Base-by-base conservation (phyloP, 2,888 invertebrate genomes). In the Dastarcus helophoroides region DNA sequence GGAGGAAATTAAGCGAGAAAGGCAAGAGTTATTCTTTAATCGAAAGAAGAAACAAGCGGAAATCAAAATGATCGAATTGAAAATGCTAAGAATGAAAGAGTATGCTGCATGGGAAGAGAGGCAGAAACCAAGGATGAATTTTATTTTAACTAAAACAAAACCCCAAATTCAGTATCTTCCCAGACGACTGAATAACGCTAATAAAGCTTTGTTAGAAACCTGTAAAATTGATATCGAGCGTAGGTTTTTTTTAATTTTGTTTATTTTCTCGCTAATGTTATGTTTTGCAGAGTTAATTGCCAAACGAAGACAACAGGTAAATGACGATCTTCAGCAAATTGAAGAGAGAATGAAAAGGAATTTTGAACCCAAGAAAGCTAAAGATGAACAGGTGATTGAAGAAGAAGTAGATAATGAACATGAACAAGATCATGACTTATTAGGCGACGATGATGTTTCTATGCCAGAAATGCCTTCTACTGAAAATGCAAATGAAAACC, bases 151-250 rank as follows among this genome's bases (percentile, higher is more conserved):
- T 0, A 83, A 82, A 58, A 64, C 83, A 0, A 82, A 82, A 50
- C 95, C 95, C 2, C 73, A 78, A 36, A 69, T 97, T 35, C 91
- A 84, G 64, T 97, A 82, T 69, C 60, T 83, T 47, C 95, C 95
- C 0, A 81, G 83, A 54, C 73, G 73, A 41, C 76, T 84, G 62
- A 74, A 76, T 26, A 71, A 75, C 3, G 73, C 73, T 38, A 75
- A 77, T 3, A 71, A 74, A 39, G 76, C 78, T 41, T 69, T 79
- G 35, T 60, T 83, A 28, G 65, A 64, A 11, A 69, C 73, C 14
- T 77, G 76, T 44, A 73, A 72, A 58, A 64, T 66, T 40, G 66
- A 65, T 41, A 67, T 79, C 50, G 72, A 76, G 60, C 74, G 78
- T 79, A 58, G 66, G 71, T 67, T 31, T 36, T 22, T 32, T 54